Percentiles rank a stretch among this genome's conserved stretches.
Conservation (phyloP, 2,797 vertebrate genomes). For the Champsocephalus esox region DNA sequence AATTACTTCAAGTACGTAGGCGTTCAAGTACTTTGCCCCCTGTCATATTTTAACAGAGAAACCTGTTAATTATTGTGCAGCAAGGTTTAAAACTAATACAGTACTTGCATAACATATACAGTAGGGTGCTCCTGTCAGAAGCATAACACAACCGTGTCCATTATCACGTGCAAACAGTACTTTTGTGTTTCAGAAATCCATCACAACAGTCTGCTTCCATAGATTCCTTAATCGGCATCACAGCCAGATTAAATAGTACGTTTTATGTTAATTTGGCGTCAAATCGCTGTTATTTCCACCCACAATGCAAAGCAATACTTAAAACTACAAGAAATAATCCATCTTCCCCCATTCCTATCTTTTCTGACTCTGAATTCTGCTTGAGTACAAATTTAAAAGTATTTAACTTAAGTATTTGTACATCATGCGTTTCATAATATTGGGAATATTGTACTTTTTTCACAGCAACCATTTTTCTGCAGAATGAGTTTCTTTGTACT, state of each 20-base stretch:
- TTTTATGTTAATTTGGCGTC: neutral
- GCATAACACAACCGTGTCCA: neutral
- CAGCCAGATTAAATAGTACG: neutral
- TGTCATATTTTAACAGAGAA: conserved; percentile 4
- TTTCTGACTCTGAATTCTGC: no score
- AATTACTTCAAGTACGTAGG: conserved; percentile 46
- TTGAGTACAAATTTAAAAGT: no score
- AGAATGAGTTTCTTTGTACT: no score
- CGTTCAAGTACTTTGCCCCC: conserved; percentile 38
- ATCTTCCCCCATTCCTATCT: no score
- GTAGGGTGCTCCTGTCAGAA: conserved; percentile 30
- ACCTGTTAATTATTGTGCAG: conserved; percentile 23
- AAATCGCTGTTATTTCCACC: conserved; percentile 3
- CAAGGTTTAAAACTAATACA: conserved; percentile 47
- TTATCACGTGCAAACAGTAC: conserved; percentile 20
- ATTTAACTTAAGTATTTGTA: no score
- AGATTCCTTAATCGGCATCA: neutral
- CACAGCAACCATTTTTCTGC: no score
- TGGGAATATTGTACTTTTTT: no score
- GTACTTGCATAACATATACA: conserved; percentile 48
- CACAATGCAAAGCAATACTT: conserved; percentile 2
- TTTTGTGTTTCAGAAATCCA: neutral
- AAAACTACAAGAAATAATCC: neutral
- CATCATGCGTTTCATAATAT: no score
- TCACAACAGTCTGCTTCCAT: conserved; percentile 7